phyloP scores from a whole-genome alignment of 92 coral and sea anemone genomes.

The Palythoa caribaeorum region DNA sequence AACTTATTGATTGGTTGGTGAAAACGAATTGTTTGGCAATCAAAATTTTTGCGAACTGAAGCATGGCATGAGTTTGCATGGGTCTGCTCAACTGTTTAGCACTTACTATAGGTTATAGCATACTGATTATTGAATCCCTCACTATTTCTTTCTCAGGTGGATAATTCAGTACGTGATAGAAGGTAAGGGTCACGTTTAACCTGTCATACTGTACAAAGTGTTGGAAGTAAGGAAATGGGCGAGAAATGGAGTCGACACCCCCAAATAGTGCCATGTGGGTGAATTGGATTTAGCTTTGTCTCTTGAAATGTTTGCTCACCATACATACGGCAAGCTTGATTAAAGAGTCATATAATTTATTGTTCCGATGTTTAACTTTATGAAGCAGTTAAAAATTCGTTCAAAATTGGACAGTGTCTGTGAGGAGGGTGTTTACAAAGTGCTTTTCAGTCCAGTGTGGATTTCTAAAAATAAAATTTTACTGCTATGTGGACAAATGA shows the following conservation, averaged over 20 bases:
- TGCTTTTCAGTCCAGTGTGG: constrained; percentile 13
- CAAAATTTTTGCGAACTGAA: constrained; percentile 24
- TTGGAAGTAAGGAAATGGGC: constrained; percentile 4
- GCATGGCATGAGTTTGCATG: constrained; percentile 37
- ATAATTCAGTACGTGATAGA: constrained; percentile 78
- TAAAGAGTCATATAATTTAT: constrained; percentile 57
- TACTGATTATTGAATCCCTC: constrained; percentile 4
- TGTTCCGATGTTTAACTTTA: constrained; percentile 72
- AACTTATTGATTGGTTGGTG: constrained; percentile 33
- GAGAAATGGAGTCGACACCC: constrained; percentile 32
- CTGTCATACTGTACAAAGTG: background rate
- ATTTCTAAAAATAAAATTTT: constrained; percentile 31
- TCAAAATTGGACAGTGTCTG: constrained; percentile 21
- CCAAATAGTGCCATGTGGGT: constrained; percentile 66
- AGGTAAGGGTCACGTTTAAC: constrained; percentile 62
- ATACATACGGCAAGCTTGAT: constrained; percentile 49
- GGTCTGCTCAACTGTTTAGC: constrained; percentile 33
- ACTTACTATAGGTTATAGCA: constrained; percentile 29
- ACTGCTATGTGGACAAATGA: constrained; percentile 28
- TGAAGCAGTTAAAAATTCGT: constrained; percentile 31
- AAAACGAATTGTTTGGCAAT: constrained; percentile 32
- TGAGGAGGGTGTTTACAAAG: constrained; percentile 39
- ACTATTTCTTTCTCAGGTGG: constrained; percentile 50
- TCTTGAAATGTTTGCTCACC: constrained; percentile 48
- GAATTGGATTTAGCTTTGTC: constrained; percentile 26